Conservation (phyloP, 2,113 vertebrate species). For the Tragelaphus strepsiceros region DNA sequence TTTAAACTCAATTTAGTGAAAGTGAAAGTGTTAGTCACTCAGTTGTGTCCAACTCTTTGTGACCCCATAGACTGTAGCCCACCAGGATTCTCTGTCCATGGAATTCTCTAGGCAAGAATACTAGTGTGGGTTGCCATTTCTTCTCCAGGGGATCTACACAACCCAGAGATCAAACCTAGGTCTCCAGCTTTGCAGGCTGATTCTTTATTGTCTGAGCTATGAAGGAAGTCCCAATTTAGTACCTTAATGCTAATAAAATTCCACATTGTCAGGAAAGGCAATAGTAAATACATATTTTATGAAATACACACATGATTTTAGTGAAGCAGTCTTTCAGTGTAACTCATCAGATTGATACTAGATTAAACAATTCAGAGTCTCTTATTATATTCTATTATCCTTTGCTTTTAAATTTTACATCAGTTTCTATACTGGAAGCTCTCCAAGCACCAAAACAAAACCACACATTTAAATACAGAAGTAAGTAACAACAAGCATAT, state of each 20-base stretch:
- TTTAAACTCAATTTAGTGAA: not conserved
- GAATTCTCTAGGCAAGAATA: not conserved
- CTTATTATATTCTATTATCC: not conserved
- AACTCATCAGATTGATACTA: not conserved
- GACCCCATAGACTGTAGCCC: not conserved
- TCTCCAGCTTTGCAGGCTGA: not conserved
- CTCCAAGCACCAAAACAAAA: not conserved
- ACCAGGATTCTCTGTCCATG: not conserved
- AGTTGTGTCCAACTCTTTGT: not conserved
- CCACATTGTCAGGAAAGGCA: constrained; percentile 1
- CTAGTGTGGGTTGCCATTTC: not conserved
- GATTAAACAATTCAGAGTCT: not conserved
- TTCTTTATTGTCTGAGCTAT: not conserved
- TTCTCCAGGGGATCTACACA: not conserved
- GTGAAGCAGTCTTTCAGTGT: not conserved
- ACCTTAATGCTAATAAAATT: not conserved
- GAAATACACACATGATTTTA: not conserved
- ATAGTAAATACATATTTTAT: not conserved
- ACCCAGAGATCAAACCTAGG: not conserved
- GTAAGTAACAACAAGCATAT: not conserved
- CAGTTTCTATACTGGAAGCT: not conserved
- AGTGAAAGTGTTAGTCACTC: not conserved
- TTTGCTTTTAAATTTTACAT: not conserved
- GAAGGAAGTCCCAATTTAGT: not conserved
- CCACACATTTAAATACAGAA: not conserved